A percentile compares a stretch with the other conserved stretches of the same genome.
Conservation (phyloP, 2,113 vertebrate genomes). For the Seriola quinqueradiata region DNA sequence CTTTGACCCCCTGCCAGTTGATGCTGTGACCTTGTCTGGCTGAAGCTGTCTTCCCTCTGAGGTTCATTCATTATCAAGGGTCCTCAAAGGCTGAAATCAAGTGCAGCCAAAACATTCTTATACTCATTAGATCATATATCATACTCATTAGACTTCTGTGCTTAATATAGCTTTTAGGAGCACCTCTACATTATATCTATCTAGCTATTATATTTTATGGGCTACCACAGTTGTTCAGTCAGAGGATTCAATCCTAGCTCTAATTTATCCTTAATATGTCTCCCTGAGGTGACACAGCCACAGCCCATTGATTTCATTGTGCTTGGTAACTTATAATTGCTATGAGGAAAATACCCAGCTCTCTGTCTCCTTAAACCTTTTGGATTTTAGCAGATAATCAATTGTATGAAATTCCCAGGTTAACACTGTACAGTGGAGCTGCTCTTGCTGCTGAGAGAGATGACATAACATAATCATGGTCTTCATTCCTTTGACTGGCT, state of each 20-base stretch:
- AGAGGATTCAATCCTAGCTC: conserved; percentile 7
- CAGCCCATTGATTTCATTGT: conserved; percentile 29
- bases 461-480: neutral
- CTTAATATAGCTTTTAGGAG: neutral
- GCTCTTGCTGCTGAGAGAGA: conserved; percentile 6
- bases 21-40: conserved; percentile 1
- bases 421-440: neutral
- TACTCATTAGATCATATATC: neutral
- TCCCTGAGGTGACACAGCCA: conserved; percentile 9
- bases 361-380: conserved; percentile 7
- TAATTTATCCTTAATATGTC: conserved; percentile 21
- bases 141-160: neutral
- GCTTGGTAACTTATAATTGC: conserved; percentile 25
- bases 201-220: neutral
- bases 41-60: neutral
- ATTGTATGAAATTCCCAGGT: neutral
- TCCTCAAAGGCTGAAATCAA: neutral
- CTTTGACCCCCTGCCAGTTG: neutral
- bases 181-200: neutral
- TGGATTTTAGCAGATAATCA: conserved; percentile 32
- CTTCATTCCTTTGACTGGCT: neutral
- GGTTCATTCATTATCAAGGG: neutral
- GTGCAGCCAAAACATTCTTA: neutral
- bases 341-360: conserved; percentile 9
- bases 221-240: neutral